Base-by-base conservation (phyloP, 2,888 invertebrate genomes). In the Athripsodes cinereus region DNA sequence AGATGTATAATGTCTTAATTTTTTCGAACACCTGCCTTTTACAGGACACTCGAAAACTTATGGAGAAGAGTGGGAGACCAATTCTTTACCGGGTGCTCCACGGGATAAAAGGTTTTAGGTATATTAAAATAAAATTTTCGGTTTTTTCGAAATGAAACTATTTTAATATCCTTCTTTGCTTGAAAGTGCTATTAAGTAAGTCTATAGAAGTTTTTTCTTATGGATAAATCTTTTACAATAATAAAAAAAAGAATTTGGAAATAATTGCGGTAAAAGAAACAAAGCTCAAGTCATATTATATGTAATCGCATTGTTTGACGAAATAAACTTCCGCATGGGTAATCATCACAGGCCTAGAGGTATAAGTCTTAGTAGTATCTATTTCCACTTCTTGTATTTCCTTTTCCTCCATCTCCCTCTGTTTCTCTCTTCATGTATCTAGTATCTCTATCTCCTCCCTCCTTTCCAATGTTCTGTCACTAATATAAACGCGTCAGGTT, bases 401-500 rank as follows among this genome's bases (percentile, higher is more conserved):
- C 40, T 40, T 40, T 40, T 40, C 13, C 40, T 40, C 40, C n/a
- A n/a, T n/a, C 40, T 16, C n/a, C 13, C 26, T 26, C 26, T 6
- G 5, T 26, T 10, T 26, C 26, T 26, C 16, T 40, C 16, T 13
- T 40, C n/a, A n/a, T n/a, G n/a, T n/a, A n/a, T n/a, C n/a, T n/a
- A n/a, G n/a, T n/a, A n/a, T n/a, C n/a, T n/a, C n/a, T n/a, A n/a
- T 13, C 5, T 47, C 47, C 2, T 47, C 26, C 50, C 21, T 50
- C 26, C 55, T 21, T 34, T 53, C 50, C 53, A 52, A 52, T 52
- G 22, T 55, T 40, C 59, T 61, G 63, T 61, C 63, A 63, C 63
- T 61, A 63, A 61, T 61, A 57, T 60, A 63, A 61, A 63, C 63
- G 63, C 59, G 63, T 63, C 63, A 63, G 61, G 59, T 61, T 61